These are phyloP conservation scores for Meta bourneti DNA, from an alignment of 2,888 invertebrate species.

Conservation along the genomic window DNA sequence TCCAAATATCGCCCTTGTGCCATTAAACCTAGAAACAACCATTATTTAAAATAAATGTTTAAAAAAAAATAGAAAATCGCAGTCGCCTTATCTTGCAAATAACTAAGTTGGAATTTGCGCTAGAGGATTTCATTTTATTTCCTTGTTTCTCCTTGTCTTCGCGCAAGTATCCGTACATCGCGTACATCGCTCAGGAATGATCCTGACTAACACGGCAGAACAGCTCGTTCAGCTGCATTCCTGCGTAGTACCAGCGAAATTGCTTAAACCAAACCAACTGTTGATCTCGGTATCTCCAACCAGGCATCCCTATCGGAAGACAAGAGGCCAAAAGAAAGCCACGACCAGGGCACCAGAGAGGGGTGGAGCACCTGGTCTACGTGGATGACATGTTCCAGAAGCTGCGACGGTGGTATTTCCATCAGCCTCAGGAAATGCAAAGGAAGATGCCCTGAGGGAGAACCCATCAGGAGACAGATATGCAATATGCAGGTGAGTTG, in stretches of 20 bases:
- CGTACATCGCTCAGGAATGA: too few relatives aligned
- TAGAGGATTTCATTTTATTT: too few relatives aligned
- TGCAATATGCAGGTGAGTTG: conserved; percentile 92
- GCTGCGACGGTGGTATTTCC: conserved; percentile 94
- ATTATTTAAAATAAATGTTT: too few relatives aligned
- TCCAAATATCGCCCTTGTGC: too few relatives aligned
- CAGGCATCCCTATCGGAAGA: not conserved
- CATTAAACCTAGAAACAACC: too few relatives aligned
- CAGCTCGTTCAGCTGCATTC: not conserved
- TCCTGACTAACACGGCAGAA: too few relatives aligned
- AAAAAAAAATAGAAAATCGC: too few relatives aligned
- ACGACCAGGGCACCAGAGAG: conserved; percentile 23
- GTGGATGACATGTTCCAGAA: conserved; percentile 92
- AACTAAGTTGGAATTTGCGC: too few relatives aligned
- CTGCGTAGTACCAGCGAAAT: not conserved
- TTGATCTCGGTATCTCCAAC: not conserved
- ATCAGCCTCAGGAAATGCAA: conserved; percentile 91
- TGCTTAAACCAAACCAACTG: not conserved
- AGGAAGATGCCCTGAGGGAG: conserved; percentile 88
- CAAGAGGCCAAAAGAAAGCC: conserved; percentile 16
- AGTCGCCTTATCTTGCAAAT: too few relatives aligned
- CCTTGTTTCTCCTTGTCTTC: too few relatives aligned
- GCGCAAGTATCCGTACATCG: too few relatives aligned
- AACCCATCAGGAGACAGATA: conserved; percentile 89
- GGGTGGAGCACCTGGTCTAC: conserved; percentile 93